A percentile compares a stretch with the other conserved stretches of the same genome.
Evolutionary conservation across 2,888 invertebrate genomes (phyloP).

Genomic region (Mythimna pallens): DNA sequence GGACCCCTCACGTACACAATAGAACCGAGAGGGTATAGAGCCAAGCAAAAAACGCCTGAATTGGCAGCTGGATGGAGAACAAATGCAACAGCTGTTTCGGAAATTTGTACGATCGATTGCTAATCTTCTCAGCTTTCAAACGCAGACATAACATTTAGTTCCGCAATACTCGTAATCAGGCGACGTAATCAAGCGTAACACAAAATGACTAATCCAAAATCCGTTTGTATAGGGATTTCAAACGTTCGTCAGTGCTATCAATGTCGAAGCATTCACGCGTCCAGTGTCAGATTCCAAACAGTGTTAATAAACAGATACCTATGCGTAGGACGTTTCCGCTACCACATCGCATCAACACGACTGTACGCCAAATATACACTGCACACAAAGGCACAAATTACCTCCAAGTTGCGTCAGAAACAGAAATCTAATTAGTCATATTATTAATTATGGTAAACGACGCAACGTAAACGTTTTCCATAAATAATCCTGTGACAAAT

Average conservation of each 20-base stretch:
- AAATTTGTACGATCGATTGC: conserved; percentile 45
- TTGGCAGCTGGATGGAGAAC: conserved; percentile 36
- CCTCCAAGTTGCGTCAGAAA: conserved; percentile 50
- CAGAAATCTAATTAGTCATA: conserved; percentile 57
- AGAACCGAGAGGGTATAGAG: conserved; percentile 58
- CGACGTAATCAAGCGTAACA: conserved; percentile 56
- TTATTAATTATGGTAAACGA: conserved; percentile 52
- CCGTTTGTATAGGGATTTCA: conserved; percentile 55
- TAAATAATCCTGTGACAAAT: conserved; percentile 46
- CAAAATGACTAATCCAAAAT: conserved; percentile 60
- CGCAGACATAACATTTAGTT: conserved; percentile 59
- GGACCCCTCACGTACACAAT: conserved; percentile 72
- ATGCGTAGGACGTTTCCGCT: conserved; percentile 78
- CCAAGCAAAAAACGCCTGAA: conserved; percentile 61
- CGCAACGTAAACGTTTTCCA: conserved; percentile 34
- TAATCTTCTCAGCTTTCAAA: conserved; percentile 40
- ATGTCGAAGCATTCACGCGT: conserved; percentile 63
- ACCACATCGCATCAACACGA: conserved; percentile 67
- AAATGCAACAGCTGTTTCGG: conserved; percentile 62
- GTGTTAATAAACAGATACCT: conserved; percentile 71
- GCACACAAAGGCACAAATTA: conserved; percentile 61
- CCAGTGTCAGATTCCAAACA: conserved; percentile 73
- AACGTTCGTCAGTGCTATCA: conserved; percentile 60
- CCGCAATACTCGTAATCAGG: conserved; percentile 53
- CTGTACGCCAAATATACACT: conserved; percentile 69